Conservation (phyloP, 2,797 vertebrate species). For the Nothura maculosa region DNA sequence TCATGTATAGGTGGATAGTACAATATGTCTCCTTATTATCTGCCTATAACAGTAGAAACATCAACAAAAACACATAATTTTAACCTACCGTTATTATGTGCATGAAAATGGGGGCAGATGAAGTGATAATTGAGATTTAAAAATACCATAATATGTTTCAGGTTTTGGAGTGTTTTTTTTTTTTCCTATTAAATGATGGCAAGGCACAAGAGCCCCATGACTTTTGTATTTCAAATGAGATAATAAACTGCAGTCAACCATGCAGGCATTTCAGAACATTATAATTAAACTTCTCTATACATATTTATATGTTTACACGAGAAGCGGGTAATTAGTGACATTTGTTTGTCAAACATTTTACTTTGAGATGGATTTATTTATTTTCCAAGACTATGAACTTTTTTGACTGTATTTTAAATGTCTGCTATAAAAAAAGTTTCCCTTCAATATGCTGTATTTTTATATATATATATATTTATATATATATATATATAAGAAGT, state of each 20-base stretch:
- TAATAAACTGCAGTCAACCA: background rate
- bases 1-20: background rate
- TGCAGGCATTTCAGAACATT: slow-evolving; percentile 13
- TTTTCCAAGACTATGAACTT: background rate
- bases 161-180: background rate
- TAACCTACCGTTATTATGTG: background rate
- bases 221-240: background rate
- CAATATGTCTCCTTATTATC: background rate
- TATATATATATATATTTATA: too few species aligned
- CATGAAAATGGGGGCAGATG: background rate
- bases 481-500: too few species aligned
- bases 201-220: background rate
- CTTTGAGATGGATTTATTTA: background rate
- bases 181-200: background rate
- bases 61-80: background rate
- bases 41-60: background rate
- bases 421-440: background rate
- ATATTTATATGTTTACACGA: slow-evolving; percentile 60
- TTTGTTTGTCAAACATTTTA: slow-evolving; percentile 34
- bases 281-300: slow-evolving; percentile 50
- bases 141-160: slow-evolving; percentile 14
- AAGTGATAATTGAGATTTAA: slow-evolving; percentile 25
- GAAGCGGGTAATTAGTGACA: slow-evolving; percentile 47
- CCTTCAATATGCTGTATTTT: background rate
- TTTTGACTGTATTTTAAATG: background rate